Evolutionary conservation across 1,140 invertebrate genomes (phyloP), one percentile per base, ranked within the genome.

Genomic region (Drosophila tani): DNA sequence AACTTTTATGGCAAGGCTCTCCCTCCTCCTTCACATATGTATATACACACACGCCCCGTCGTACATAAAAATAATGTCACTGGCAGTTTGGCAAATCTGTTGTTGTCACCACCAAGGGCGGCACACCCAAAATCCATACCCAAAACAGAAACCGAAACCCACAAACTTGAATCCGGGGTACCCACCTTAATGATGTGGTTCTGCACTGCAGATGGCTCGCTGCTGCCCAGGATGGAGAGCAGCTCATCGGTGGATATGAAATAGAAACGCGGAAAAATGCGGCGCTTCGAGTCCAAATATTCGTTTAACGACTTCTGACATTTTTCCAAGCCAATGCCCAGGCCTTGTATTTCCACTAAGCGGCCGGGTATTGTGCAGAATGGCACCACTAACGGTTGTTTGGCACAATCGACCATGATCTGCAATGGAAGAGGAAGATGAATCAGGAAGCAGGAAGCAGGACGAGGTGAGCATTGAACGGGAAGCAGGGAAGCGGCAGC

Each of bases 161-260:
- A 21, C 32, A 45, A 21, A 43, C 35, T 40, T 21, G 19, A 70
- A 65, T 40, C 62, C 62, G 70, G 57, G 38, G 53, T 74, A 82
- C 85, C 82, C 85, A 96, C 96, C 95, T 99, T 98, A 50, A 98
- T 97, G 94, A 98, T 97, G 85, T 98, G 97, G 85, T 98, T 96
- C 93, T 98, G 97, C 15, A 98, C 96, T 88, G 95, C 96, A 55
- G 93, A 94, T 19, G 96, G 95, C 67, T 97, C 95, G 79, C 95
- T 97, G 82, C 96, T 97, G 29, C 97, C 97, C n/a, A 98, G 94
- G 79, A 98, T 97, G 38, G 96, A 96, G 12, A 99, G 94, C 59
- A 99, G 92, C 93, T 99, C 98, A 91, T 98, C 97, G 68, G 98
- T 98, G 8, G 97, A 98, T 75, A 99, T 96, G 91, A 99, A 98